phyloP scores from a whole-genome alignment of 2,797 vertebrate species.

The Crocidura indochinensis region DNA sequence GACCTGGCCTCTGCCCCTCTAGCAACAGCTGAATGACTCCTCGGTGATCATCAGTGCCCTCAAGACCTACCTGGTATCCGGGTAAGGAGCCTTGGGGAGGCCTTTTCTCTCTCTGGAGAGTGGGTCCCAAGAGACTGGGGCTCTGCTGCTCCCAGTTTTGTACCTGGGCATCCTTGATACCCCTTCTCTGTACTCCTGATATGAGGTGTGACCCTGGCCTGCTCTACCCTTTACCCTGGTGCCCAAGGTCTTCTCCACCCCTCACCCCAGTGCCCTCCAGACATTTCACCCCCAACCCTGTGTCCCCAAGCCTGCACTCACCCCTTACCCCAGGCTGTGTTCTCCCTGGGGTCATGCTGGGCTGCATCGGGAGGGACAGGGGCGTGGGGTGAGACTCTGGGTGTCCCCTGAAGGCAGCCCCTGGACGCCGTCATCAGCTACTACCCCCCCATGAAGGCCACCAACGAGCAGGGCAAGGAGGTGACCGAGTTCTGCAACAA shows the following conservation, averaged over 20 bases:
- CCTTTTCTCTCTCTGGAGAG: no score
- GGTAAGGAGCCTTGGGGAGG: constrained; percentile 89
- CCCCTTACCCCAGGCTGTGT: not conserved
- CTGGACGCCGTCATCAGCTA: constrained; percentile 93
- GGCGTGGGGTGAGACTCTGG: constrained; percentile 24
- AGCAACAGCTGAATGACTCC: constrained; percentile 97
- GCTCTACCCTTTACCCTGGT: not conserved
- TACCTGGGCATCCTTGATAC: no score
- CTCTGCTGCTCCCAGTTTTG: no score
- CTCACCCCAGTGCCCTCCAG: not conserved
- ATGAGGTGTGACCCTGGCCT: not conserved
- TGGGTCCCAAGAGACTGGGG: not conserved
- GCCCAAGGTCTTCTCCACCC: not conserved
- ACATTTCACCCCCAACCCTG: not conserved
- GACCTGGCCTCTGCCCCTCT: constrained; percentile 73
- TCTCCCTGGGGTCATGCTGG: not conserved
- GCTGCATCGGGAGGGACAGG: not conserved
- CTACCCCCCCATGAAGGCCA: constrained; percentile 94
- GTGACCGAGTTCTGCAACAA: constrained; percentile 96
- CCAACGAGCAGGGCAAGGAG: constrained; percentile 94
- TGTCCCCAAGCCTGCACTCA: not conserved
- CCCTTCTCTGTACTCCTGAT: not conserved
- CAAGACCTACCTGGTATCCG: constrained; percentile 94
- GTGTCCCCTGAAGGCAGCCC: constrained; percentile 90
- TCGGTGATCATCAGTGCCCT: constrained; percentile 97